phyloP scores from a whole-genome alignment of 2,888 invertebrate genomes.

The Idaea straminata region DNA sequence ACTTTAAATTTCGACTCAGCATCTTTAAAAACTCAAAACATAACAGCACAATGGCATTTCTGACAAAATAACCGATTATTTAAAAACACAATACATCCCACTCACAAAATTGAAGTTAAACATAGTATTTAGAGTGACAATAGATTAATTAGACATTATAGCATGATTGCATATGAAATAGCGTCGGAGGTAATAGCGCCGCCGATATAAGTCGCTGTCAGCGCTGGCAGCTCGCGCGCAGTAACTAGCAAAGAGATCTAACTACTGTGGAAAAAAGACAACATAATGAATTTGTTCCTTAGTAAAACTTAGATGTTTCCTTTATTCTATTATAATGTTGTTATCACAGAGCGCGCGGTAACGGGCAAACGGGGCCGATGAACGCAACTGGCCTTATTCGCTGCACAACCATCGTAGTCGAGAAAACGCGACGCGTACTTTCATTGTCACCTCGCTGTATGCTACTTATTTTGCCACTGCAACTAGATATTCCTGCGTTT shows the following conservation, averaged over 20 bases:
- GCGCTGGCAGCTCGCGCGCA: not conserved
- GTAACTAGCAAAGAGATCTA: too few species aligned
- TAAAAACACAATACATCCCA: constrained; percentile 18
- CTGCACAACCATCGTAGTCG: constrained; percentile 69
- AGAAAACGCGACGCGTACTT: constrained; percentile 72
- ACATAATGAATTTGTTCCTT: too few species aligned
- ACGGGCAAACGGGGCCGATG: constrained; percentile 75
- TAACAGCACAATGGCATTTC: constrained; percentile 5
- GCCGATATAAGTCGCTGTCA: not conserved
- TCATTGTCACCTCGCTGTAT: constrained; percentile 70
- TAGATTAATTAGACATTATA: constrained; percentile 26
- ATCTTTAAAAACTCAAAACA: not conserved
- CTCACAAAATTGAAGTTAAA: constrained; percentile 14
- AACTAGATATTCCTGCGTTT: not conserved
- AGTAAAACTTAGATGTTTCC: not conserved
- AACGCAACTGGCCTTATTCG: constrained; percentile 76
- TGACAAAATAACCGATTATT: constrained; percentile 14
- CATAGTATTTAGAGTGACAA: constrained; percentile 12
- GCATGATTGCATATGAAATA: constrained; percentile 23
- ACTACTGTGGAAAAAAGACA: too few species aligned
- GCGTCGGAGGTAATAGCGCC: constrained; percentile 22
- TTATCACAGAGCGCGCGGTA: constrained; percentile 38
- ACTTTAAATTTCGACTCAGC: too few species aligned
- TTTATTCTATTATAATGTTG: constrained; percentile 15
- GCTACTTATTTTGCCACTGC: constrained; percentile 16